These are phyloP conservation scores for Pogonomyrmex californicus DNA, from an alignment of 1,140 invertebrate genomes.

Conservation along the genomic window DNA sequence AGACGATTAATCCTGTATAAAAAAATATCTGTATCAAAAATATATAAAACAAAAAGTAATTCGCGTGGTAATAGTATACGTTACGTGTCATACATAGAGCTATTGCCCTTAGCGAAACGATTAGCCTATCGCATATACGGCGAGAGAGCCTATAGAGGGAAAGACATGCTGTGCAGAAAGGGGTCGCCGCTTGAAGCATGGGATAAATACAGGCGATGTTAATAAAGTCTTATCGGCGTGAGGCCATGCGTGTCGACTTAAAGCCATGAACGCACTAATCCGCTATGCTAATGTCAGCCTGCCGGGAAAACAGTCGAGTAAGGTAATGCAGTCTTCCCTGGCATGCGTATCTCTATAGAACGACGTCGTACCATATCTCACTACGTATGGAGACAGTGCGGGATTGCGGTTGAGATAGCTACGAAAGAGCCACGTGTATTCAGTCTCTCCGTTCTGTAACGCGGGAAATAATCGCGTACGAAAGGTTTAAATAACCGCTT, in stretches of 20 bases:
- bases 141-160: constrained; percentile 2
- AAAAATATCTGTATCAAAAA: constrained; percentile 16
- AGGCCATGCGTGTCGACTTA: constrained; percentile 83
- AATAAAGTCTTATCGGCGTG: constrained; percentile 84
- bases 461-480: not conserved
- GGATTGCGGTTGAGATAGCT: not conserved
- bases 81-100: constrained; percentile 4
- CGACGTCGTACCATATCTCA: not conserved
- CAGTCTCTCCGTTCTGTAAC: not conserved
- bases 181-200: constrained; percentile 45
- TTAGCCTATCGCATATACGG: constrained; percentile 38
- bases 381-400: not conserved
- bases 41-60: not conserved
- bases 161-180: constrained; percentile 2
- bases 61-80: constrained; percentile 12
- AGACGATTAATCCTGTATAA: not conserved
- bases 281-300: constrained; percentile 81
- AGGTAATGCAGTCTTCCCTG: constrained; percentile 51
- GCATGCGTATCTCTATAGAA: constrained; percentile 30
- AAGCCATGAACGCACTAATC: constrained; percentile 81
- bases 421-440: not conserved
- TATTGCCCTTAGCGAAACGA: constrained; percentile 10
- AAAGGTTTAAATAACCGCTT: not conserved
- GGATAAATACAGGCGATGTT: constrained; percentile 79
- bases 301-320: constrained; percentile 63